These are phyloP conservation scores for Drosophila mauritiana DNA, from an alignment of 1,140 invertebrate genomes.

Conservation along the genomic window DNA sequence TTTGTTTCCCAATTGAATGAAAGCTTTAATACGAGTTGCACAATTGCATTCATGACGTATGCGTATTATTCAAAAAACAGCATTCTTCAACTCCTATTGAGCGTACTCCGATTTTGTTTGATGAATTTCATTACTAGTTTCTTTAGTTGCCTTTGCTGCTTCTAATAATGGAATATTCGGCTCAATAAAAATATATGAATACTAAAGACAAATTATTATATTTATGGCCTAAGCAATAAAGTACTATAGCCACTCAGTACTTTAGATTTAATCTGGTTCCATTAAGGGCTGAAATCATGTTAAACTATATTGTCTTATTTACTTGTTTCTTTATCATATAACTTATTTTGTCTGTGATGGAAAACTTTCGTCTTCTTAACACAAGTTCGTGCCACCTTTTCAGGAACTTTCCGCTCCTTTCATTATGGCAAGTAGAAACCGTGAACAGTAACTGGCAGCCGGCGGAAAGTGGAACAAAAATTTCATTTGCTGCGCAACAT, in stretches of 20 bases:
- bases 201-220: no score
- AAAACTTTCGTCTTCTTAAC: not conserved
- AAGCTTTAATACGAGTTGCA: conserved; percentile 16
- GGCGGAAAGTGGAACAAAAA: conserved; percentile 18
- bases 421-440: not conserved
- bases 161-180: no score
- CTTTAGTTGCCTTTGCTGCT: no score
- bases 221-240: no score
- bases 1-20: conserved; percentile 47
- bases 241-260: not conserved
- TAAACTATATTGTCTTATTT: not conserved
- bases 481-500: conserved; percentile 41
- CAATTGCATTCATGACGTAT: conserved; percentile 22
- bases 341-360: not conserved
- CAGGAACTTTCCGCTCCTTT: conserved; percentile 1
- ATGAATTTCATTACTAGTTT: conserved; percentile 1
- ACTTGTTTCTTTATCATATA: not conserved
- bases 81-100: conserved; percentile 4
- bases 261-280: no score
- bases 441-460: conserved; percentile 7
- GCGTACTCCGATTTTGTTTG: not conserved
- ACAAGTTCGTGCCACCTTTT: conserved; percentile 1
- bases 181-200: no score
- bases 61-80: conserved; percentile 11
- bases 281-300: no score